These are phyloP conservation scores for Augochlorella aurata DNA, from an alignment of 2,888 invertebrate genomes.

Conservation along the genomic window DNA sequence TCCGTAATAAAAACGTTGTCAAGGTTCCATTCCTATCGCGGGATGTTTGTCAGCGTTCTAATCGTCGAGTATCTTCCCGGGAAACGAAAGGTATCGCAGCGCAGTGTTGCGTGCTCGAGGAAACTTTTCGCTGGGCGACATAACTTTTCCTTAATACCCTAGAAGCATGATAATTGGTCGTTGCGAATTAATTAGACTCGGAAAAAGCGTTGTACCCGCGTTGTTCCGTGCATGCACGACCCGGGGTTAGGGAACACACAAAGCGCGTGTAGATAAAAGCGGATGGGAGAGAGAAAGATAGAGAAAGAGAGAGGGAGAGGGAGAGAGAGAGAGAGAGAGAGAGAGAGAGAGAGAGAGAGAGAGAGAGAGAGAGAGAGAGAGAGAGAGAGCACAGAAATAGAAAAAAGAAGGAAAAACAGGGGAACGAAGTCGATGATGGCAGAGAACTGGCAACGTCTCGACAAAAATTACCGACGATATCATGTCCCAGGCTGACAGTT, in stretches of 20 bases:
- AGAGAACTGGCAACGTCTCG: conserved; percentile 1
- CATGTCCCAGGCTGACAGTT: conserved; percentile 36
- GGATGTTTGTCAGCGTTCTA: not conserved
- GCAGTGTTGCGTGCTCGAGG: conserved; percentile 31
- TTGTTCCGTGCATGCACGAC: conserved; percentile 20
- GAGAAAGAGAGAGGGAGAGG: not conserved
- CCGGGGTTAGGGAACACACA: not conserved
- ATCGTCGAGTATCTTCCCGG: conserved; percentile 9
- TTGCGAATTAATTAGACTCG: conserved; percentile 42
- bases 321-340: not conserved
- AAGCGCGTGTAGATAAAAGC: conserved; percentile 10
- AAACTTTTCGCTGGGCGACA: conserved; percentile 27
- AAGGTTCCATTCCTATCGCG: not conserved
- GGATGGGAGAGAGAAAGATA: not conserved
- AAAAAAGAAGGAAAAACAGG: not conserved
- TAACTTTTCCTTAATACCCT: conserved; percentile 29
- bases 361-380: not conserved
- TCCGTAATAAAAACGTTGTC: not conserved
- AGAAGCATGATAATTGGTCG: conserved; percentile 36
- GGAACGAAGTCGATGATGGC: not conserved
- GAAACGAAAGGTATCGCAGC: not conserved
- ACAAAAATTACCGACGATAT: conserved; percentile 40
- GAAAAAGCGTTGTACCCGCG: conserved; percentile 13
- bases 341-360: not conserved
- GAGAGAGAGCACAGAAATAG: not conserved